Evolutionary conservation across 53 echinoderm and acorn worm genomes (phyloP), one percentile per base, ranked within the genome.

Genomic region (Mesocentrotus franciscanus): DNA sequence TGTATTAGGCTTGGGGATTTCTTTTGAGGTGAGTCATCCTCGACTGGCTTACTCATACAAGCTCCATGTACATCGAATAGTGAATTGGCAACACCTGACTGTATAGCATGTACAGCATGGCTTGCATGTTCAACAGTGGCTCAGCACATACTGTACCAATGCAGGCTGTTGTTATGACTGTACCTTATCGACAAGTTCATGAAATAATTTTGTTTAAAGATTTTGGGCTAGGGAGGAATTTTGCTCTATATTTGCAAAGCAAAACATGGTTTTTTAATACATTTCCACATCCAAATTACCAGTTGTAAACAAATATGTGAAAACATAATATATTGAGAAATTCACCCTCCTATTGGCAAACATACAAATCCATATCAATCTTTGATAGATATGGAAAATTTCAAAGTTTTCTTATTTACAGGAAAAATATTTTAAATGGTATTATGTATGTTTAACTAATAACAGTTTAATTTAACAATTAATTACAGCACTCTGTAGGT

Each of bases 1-100:
- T 81, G 42, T 81, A 49, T 7, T 4, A 20, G 81, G 81, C 81
- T 81, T 81, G 81, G 81, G 78, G 81, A 81, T 81, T 81, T 81
- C 81, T 81, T 81, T 81, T 8, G 20, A 7, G 36, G 42, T 81
- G 81, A 81, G 81, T 81, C 81, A 81, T 36, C 16, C 81, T 81
- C 5, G 14, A 81, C 20, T 81, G 81, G 42, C 81, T 81, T 81
- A 81, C 81, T 81, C 81, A 81, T 81, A 49, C 39, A 7, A 18
- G 81, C 8, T 81, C 42, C 8, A 39, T 81, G 81, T 79, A 79
- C 81, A 22, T 33, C 6, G 81, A 33, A 39, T 7, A 42, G 76
- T 13, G 29, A 27, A 76, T 76, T 32, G 76, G 32, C 33, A 76
- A 30, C 76, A 76, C 76, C 76, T 76, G 76, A 76, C 76, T 30